A percentile compares a stretch with the other conserved stretches of the same genome.
phyloP scores from a whole-genome alignment of 2,888 invertebrate species.

The Chromoteleia sp. region DNA sequence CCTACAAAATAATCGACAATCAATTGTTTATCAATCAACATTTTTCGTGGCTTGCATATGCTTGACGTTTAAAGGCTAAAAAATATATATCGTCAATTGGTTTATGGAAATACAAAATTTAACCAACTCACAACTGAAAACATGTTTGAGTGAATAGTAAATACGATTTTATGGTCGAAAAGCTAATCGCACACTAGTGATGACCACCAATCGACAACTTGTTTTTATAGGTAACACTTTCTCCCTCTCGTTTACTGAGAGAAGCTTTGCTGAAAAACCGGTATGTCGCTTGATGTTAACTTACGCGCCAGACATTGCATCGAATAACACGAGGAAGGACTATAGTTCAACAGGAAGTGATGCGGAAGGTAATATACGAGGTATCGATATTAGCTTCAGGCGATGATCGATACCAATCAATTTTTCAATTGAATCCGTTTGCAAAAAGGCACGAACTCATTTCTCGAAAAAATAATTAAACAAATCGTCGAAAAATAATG shows the following conservation, averaged over 20 bases:
- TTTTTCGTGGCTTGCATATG: neutral
- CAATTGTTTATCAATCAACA: constrained; percentile 23
- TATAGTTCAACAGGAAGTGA: constrained; percentile 33
- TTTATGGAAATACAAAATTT: constrained; percentile 2
- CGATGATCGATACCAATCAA: no score
- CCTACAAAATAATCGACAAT: constrained; percentile 62
- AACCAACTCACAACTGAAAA: constrained; percentile 76
- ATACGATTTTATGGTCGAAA: constrained; percentile 67
- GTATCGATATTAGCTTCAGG: no score
- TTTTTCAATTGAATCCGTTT: no score
- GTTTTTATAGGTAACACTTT: constrained; percentile 81
- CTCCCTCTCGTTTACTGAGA: constrained; percentile 75
- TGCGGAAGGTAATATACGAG: no score
- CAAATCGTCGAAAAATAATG: no score
- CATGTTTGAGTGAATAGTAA: constrained; percentile 73
- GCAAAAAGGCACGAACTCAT: no score
- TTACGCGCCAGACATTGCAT: constrained; percentile 67
- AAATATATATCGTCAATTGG: constrained; percentile 9
- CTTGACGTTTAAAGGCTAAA: neutral
- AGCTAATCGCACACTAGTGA: constrained; percentile 77
- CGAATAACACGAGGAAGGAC: constrained; percentile 27
- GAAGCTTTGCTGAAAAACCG: constrained; percentile 69
- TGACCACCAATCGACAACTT: constrained; percentile 74
- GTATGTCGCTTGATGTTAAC: constrained; percentile 69
- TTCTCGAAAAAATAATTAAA: no score